These are phyloP conservation scores for Acanthoscelides obtectus DNA, from an alignment of 2,888 invertebrate genomes.

Conservation along the genomic window DNA sequence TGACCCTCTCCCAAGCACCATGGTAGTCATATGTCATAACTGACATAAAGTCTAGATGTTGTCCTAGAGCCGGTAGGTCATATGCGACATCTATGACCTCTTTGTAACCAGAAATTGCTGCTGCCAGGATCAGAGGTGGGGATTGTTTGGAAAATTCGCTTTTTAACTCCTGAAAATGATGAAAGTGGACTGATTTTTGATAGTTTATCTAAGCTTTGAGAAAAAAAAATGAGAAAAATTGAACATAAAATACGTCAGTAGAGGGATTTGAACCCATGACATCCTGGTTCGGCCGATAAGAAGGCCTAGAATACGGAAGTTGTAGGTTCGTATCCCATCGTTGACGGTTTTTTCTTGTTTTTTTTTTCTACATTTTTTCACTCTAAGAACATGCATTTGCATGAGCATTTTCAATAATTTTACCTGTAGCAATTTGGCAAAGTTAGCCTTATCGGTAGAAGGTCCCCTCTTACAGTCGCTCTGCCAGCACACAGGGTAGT, in stretches of 20 bases:
- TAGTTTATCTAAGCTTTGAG: too few relatives aligned
- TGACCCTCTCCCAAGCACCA: constrained; percentile 78
- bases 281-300: too few relatives aligned
- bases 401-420: too few relatives aligned
- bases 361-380: too few relatives aligned
- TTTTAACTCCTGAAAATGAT: constrained; percentile 61
- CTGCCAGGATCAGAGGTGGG: constrained; percentile 69
- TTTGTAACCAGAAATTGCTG: constrained; percentile 84
- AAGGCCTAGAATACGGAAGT: too few relatives aligned
- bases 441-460: constrained; percentile 70
- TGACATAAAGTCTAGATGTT: constrained; percentile 71
- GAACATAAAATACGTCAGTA: too few relatives aligned
- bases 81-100: constrained; percentile 86
- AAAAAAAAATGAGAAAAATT: too few relatives aligned
- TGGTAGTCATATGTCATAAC: constrained; percentile 89
- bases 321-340: too few relatives aligned
- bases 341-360: too few relatives aligned
- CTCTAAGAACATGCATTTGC: too few relatives aligned
- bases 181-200: too few relatives aligned
- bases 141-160: constrained; percentile 58
- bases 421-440: constrained; percentile 71
- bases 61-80: constrained; percentile 66
- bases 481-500: constrained; percentile 92
- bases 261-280: too few relatives aligned
- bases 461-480: constrained; percentile 82